Base-by-base conservation (phyloP, 2,888 invertebrate species). In the Drosophila demipolita region DNA sequence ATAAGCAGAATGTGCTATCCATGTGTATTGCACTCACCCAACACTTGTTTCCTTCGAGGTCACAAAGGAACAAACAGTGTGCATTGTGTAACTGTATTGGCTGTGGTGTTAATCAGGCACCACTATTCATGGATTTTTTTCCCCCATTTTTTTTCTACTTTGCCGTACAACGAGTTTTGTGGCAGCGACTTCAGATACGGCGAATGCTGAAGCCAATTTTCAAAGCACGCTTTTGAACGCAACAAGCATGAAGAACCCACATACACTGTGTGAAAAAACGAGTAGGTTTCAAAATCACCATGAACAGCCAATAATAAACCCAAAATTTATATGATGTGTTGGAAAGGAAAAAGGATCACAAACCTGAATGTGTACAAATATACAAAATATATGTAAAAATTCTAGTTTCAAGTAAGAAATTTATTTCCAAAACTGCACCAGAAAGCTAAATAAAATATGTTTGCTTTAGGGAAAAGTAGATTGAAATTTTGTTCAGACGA, bases 191-290 rank as follows among this genome's bases (percentile, higher is more conserved):
- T 68, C 53, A 45, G 40, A 54, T 38, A 54, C 72, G 49, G 59
- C 67, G 55, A 72, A 65, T 67, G 68, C 57, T 55, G 65, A 57
- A 69, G 73, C 66, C 66, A 85, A 78, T 70, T 75, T 83, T 82
- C 78, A 83, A 75, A 81, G 79, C 83, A 78, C 61, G 58, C 85
- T 83, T 81, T 82, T 70, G 75, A 67, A 77, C 72, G 79, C 82
- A 83, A 76, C 73, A 73, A 75, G 84, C 87, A 75, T 75, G 54
- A 78, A 78, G 49, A 54, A 29, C 33, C 58, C 49, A 55, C 65
- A 50, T 49, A 59, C 57, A 55, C 54, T 55, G 50, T 32, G n/a
- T 32, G n/a, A 32, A 5, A 50, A 45, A 20, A n/a, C n/a, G 9
- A n/a, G 40, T 5, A 9, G 9, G 5, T 40, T 11, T 40, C 9